Percentiles rank a stretch among this genome's conserved stretches.
Evolutionary conservation across 2,113 vertebrate genomes (phyloP).

Genomic region (Peromyscus polionotus): DNA sequence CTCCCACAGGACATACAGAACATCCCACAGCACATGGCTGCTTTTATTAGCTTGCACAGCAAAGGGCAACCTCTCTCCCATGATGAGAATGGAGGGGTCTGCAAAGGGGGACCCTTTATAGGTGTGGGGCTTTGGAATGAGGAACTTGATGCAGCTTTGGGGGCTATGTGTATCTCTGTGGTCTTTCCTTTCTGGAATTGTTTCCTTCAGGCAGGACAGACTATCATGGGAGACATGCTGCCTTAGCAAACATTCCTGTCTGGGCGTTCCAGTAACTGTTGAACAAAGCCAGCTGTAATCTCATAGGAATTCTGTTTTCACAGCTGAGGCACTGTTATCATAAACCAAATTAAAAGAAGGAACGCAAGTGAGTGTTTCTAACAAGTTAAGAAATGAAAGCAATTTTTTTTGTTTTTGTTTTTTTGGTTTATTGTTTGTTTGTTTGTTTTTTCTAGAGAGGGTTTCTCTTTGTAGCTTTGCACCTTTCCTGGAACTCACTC

Average conservation of each 20-base stretch:
- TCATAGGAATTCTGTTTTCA: not conserved
- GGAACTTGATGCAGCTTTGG: not conserved
- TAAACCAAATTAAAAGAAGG: not conserved
- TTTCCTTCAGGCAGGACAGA: not conserved
- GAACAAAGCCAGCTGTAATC: not conserved
- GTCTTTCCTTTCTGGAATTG: not conserved
- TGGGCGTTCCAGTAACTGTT: not conserved
- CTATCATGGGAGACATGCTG: not conserved
- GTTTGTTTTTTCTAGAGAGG: too few species aligned
- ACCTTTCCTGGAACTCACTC: too few species aligned
- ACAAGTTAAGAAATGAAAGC: not conserved
- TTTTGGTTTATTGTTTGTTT: too few species aligned
- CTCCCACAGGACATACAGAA: too few species aligned
- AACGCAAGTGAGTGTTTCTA: not conserved
- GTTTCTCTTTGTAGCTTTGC: too few species aligned
- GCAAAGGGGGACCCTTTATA: not conserved
- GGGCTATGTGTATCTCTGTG: not conserved
- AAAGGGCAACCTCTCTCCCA: not conserved
- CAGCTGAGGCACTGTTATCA: not conserved
- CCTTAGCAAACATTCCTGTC: not conserved
- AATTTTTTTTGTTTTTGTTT: not conserved
- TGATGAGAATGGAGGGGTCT: not conserved
- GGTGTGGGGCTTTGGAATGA: not conserved
- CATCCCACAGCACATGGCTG: too few species aligned
- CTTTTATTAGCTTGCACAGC: not conserved